These are phyloP conservation scores for Holcopasites calliopsidis DNA, from an alignment of 1,140 invertebrate species.

Conservation along the genomic window DNA sequence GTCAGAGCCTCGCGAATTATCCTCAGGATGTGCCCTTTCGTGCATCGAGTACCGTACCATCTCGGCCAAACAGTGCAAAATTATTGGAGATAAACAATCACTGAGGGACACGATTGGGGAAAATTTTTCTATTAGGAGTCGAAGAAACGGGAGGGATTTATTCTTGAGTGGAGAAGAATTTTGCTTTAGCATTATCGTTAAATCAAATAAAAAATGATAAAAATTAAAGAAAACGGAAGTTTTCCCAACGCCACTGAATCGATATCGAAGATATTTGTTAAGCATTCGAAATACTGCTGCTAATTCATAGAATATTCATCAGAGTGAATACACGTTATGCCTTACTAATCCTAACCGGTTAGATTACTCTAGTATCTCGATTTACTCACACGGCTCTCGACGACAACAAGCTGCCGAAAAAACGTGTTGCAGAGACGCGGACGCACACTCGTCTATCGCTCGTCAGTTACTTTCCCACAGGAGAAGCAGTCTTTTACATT, in stretches of 20 bases:
- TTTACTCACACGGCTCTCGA: not conserved
- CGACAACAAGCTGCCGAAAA: not conserved
- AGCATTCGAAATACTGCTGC: not conserved
- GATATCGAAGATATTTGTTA: too few species aligned
- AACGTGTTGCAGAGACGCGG: not conserved
- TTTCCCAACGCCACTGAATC: not conserved
- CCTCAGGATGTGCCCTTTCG: slow-evolving; percentile 5
- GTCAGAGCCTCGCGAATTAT: slow-evolving; percentile 10
- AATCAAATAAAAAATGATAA: too few species aligned
- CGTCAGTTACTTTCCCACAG: not conserved
- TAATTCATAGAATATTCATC: not conserved
- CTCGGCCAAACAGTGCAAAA: slow-evolving; percentile 4
- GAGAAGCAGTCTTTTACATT: not conserved
- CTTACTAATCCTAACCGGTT: not conserved
- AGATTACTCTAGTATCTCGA: not conserved
- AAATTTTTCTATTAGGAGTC: too few species aligned
- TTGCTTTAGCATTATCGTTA: too few species aligned
- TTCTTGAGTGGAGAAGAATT: too few species aligned
- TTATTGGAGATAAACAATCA: too few species aligned
- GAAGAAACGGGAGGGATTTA: too few species aligned
- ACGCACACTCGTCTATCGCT: not conserved
- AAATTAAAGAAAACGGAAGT: too few species aligned
- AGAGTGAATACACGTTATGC: too few species aligned
- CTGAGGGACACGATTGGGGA: too few species aligned
- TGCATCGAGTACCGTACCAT: slow-evolving; percentile 24